Conservation (phyloP, 2,113 vertebrate genomes). For the Galemys pyrenaicus region DNA sequence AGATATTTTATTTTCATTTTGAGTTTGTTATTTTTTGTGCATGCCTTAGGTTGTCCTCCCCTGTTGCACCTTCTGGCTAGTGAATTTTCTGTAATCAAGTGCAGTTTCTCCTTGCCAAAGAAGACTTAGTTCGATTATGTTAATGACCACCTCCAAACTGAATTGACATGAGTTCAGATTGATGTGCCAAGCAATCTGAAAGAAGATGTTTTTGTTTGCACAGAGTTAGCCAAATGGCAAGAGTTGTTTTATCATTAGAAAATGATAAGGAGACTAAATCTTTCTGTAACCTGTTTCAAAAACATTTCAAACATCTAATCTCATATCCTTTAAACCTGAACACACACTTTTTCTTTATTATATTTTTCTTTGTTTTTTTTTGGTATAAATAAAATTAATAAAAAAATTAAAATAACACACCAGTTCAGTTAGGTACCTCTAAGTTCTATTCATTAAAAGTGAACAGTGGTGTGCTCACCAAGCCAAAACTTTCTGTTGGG, state of each 20-base stretch:
- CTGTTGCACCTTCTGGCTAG: not conserved
- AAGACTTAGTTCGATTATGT: not conserved
- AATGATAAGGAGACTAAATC: not conserved
- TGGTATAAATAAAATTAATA: not conserved
- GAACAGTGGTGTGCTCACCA: not conserved
- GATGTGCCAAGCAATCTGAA: not conserved
- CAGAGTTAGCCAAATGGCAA: not conserved
- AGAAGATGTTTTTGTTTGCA: not conserved
- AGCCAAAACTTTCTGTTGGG: not conserved
- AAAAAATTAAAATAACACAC: not conserved
- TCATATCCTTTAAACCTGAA: not conserved
- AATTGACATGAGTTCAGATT: not conserved
- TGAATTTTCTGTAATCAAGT: not conserved
- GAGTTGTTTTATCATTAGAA: conserved; percentile 24
- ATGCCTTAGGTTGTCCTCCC: not conserved
- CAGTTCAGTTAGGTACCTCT: not conserved
- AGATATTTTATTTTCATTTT: conserved; percentile 15
- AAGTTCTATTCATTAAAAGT: not conserved
- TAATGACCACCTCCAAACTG: not conserved
- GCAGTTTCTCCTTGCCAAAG: not conserved
- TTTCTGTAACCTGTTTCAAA: not conserved
- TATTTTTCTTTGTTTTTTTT: not conserved
- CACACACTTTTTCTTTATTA: not conserved
- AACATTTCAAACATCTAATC: not conserved
- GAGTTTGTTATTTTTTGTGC: not conserved